Evolutionary conservation across 2,797 vertebrate genomes (phyloP), one percentile per base, ranked within the genome.

Genomic region (Notolabrus celidotus): DNA sequence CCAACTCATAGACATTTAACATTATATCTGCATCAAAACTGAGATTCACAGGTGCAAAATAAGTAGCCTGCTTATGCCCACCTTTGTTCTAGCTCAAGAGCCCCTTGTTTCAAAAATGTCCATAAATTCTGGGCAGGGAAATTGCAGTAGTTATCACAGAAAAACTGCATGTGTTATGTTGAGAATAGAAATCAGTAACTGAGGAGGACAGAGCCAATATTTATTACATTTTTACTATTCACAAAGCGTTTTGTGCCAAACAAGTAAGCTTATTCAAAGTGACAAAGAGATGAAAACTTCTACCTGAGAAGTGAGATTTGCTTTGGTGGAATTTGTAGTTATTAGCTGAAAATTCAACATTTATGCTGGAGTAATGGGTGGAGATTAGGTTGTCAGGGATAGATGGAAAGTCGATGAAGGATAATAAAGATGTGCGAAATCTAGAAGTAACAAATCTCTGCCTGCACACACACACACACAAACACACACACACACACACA

Each of bases 321-420:
- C 53, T 70, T 64, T 54, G 22, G 38, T 22, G 52, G 22, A 54
- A 42, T 67, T 60, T 71, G 12, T 2, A 41, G n/a, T 67, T 63
- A 72, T 72, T 60, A 54, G 23, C 12, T 36, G 20, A 36, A 70
- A 83, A 79, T 52, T 47, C 52, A 76, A 31, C 39, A 57, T 64
- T 62, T 49, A 64, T 60, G 34, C 51, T 36, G 16, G 52, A 59
- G 53, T 70, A 68, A 75, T 60, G 38, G 45, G 68, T 49, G 36
- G 36, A 56, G 43, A 25, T 77, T 38, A 67, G 63, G 61, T 67
- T 76, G 73, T 78, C 77, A 55, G 39, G 41, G 6, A 25, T 53
- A 53, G 55, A 84, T 53, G 25, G 47, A 75, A 81, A 76, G 74
- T 80, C 50, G 31, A 61, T 80, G 51, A 49, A 29, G 4, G 39